These are phyloP conservation scores for Acanthosoma haemorrhoidale DNA, from an alignment of 2,888 invertebrate genomes.

Conservation along the genomic window DNA sequence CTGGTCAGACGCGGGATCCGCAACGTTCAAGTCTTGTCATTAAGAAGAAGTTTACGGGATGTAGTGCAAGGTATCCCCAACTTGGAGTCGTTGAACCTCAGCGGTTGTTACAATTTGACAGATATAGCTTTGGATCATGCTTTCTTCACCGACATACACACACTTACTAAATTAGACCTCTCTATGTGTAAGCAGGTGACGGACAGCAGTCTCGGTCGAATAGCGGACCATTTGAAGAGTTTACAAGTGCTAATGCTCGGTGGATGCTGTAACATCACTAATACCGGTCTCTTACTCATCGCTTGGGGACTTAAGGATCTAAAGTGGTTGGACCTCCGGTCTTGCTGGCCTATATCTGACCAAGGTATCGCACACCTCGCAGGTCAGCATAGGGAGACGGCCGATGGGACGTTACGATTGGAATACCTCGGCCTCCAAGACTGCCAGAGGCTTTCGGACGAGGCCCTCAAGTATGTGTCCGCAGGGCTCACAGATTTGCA, in stretches of 20 bases:
- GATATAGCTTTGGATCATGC: constrained; percentile 79
- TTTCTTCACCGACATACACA: constrained; percentile 68
- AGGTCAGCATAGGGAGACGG: constrained; percentile 60
- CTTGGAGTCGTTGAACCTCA: constrained; percentile 79
- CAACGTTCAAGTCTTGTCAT: constrained; percentile 80
- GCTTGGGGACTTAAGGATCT: constrained; percentile 83
- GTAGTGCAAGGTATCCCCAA: constrained; percentile 80
- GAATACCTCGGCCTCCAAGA: constrained; percentile 87
- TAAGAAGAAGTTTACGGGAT: constrained; percentile 70
- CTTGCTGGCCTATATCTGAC: constrained; percentile 89
- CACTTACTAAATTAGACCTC: constrained; percentile 74
- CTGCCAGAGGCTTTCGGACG: constrained; percentile 89
- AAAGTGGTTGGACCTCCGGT: constrained; percentile 77
- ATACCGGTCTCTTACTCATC: constrained; percentile 76
- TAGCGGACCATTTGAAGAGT: constrained; percentile 78
- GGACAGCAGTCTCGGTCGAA: constrained; percentile 78
- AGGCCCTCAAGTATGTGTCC: constrained; percentile 78
- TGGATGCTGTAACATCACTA: constrained; percentile 86
- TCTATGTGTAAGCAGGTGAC: constrained; percentile 92
- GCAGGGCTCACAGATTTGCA: constrained; percentile 73
- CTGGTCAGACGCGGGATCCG: constrained; percentile 82
- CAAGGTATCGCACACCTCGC: constrained; percentile 77
- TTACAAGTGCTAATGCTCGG: constrained; percentile 83
- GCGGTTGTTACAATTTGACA: constrained; percentile 89
- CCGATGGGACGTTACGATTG: constrained; percentile 65